Conservation (phyloP, 2,797 vertebrate species). For the Ceyx erithaca region DNA sequence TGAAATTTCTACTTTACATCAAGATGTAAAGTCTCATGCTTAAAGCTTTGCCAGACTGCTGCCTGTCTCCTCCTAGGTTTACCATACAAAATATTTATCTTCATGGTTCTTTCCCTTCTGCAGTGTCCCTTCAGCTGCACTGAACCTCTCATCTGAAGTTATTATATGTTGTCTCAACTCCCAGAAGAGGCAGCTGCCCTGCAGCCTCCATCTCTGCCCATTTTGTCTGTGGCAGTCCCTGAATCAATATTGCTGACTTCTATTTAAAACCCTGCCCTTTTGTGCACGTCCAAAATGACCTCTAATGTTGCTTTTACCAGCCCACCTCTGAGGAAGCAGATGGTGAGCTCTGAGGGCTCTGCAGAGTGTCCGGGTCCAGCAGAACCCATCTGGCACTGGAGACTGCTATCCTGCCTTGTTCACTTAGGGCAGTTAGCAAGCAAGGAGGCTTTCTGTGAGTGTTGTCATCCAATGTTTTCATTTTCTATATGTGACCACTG, state of each 20-base stretch:
- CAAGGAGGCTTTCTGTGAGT: background rate
- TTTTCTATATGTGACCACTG: background rate
- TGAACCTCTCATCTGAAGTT: background rate
- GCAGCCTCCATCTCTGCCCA: background rate
- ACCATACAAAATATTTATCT: background rate
- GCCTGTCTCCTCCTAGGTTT: background rate
- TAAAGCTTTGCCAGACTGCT: background rate
- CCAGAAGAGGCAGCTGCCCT: background rate
- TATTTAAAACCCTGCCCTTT: background rate
- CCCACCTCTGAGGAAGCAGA: background rate
- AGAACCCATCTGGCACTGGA: background rate
- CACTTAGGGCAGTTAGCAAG: background rate
- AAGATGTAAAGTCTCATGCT: background rate
- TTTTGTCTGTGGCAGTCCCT: background rate
- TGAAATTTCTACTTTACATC: background rate
- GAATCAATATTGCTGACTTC: background rate
- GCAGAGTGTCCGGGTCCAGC: background rate
- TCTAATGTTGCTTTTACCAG: background rate
- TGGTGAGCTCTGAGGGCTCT: background rate
- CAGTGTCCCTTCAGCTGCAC: background rate
- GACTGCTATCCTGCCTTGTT: background rate
- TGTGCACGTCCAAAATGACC: background rate
- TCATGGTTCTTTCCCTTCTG: background rate
- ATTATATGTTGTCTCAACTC: background rate
- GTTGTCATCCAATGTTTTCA: background rate